phyloP scores from a whole-genome alignment of 2,888 invertebrate genomes.

The Ornithoptera priamus region DNA sequence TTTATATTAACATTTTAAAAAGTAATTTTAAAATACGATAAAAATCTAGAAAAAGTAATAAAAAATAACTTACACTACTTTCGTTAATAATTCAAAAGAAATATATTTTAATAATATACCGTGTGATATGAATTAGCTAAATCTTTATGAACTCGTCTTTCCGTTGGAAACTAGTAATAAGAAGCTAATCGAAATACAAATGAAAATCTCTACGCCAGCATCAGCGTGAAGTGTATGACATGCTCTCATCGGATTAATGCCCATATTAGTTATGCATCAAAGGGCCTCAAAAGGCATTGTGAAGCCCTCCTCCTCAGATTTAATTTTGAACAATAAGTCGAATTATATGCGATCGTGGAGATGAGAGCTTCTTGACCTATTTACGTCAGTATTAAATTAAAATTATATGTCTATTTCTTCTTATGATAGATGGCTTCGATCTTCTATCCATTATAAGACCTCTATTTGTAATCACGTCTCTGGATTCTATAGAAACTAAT shows the following conservation, averaged over 20 bases:
- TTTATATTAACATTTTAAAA: background rate
- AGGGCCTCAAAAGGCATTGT: constrained; percentile 60
- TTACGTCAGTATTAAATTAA: constrained; percentile 58
- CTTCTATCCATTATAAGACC: no score
- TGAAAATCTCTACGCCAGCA: constrained; percentile 53
- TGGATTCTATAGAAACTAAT: no score
- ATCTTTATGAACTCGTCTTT: background rate
- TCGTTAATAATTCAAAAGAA: no score
- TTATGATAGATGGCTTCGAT: no score
- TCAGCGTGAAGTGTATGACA: constrained; percentile 74
- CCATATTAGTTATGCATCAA: constrained; percentile 76
- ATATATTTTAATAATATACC: background rate
- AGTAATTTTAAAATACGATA: no score
- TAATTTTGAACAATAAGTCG: constrained; percentile 65
- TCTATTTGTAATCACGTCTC: no score
- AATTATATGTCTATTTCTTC: background rate
- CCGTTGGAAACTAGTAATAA: constrained; percentile 44
- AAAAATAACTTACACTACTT: no score
- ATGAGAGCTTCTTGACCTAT: constrained; percentile 71
- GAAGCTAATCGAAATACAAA: constrained; percentile 60
- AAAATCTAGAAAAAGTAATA: background rate
- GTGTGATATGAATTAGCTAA: background rate
- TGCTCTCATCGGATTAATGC: constrained; percentile 69
- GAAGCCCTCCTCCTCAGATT: constrained; percentile 61
- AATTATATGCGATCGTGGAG: constrained; percentile 70